phyloP scores from a whole-genome alignment of 1,140 invertebrate genomes.

The Drosophila mojavensis region DNA sequence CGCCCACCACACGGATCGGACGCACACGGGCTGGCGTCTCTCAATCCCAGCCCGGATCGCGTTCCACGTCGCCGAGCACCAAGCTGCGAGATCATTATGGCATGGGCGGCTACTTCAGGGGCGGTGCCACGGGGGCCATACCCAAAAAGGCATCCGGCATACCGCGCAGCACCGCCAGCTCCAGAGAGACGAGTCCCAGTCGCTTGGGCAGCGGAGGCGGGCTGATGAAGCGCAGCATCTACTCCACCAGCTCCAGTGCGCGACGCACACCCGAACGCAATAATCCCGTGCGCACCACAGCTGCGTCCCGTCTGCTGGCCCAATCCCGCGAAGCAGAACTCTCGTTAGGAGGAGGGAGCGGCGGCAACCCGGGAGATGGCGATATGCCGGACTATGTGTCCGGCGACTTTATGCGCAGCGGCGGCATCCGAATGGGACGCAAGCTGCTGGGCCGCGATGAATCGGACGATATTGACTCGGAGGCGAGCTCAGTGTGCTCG shows the following conservation, averaged over 20 bases:
- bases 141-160: slow-evolving; percentile 88
- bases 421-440: slow-evolving; percentile 71
- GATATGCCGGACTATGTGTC: slow-evolving; percentile 78
- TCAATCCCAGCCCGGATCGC: slow-evolving; percentile 92
- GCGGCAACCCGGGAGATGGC: slow-evolving; percentile 85
- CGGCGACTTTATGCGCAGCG: slow-evolving; percentile 64
- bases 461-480: slow-evolving; percentile 94
- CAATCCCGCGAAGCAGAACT: slow-evolving; percentile 95
- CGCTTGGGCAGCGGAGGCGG: slow-evolving; percentile 65
- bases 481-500: slow-evolving; percentile 97
- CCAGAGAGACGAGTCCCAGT: slow-evolving; percentile 88
- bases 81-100: slow-evolving; percentile 87
- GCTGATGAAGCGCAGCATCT: slow-evolving; percentile 78
- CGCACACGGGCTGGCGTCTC: slow-evolving; percentile 88
- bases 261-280: slow-evolving; percentile 85
- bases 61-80: slow-evolving; percentile 94
- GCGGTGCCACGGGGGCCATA: slow-evolving; percentile 76
- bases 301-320: slow-evolving; percentile 92
- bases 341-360: slow-evolving; percentile 86
- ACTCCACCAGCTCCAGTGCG: slow-evolving; percentile 74
- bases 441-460: slow-evolving; percentile 87
- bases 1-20: slow-evolving; percentile 85
- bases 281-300: slow-evolving; percentile 86
- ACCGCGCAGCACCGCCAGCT: slow-evolving; percentile 88
- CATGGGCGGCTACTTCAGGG: slow-evolving; percentile 75